These are phyloP conservation scores for Keiferia lycopersicella DNA, from an alignment of 2,888 invertebrate genomes.

Conservation along the genomic window DNA sequence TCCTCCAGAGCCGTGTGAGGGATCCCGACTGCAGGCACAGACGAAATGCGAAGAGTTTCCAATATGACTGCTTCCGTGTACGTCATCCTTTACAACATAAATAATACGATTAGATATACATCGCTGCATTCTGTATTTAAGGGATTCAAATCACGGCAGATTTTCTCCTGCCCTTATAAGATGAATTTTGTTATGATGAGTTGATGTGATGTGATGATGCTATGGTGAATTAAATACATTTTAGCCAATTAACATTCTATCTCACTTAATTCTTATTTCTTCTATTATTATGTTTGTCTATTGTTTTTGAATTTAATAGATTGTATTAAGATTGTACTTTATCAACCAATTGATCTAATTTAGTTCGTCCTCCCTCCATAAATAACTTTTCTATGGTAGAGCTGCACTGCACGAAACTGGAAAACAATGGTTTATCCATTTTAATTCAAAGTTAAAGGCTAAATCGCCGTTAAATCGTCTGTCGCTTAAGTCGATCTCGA, in stretches of 20 bases:
- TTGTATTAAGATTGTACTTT: too few relatives aligned
- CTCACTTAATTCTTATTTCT: too few relatives aligned
- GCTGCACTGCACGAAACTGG: neutral
- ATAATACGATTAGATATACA: too few relatives aligned
- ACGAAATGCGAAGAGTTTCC: conserved; percentile 89
- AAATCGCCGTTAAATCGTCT: neutral
- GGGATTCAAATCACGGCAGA: too few relatives aligned
- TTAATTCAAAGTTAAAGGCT: neutral
- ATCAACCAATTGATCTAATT: neutral
- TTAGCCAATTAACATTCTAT: too few relatives aligned
- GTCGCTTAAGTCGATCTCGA: too few relatives aligned
- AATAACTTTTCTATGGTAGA: neutral
- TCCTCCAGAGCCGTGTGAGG: conserved; percentile 89
- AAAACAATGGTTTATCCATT: neutral
- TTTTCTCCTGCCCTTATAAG: too few relatives aligned
- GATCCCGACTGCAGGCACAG: conserved; percentile 88
- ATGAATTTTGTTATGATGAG: too few relatives aligned
- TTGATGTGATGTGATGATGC: too few relatives aligned
- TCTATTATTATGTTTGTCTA: too few relatives aligned
- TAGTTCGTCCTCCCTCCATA: neutral
- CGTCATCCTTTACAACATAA: conserved; percentile 81
- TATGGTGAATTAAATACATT: too few relatives aligned
- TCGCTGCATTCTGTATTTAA: too few relatives aligned
- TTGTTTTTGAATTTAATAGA: neutral
- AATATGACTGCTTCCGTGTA: conserved; percentile 89